Percentiles rank a stretch among this genome's conserved stretches.
Conservation (phyloP, 2,797 vertebrate genomes). For the Dendrocincla tyrannina region DNA sequence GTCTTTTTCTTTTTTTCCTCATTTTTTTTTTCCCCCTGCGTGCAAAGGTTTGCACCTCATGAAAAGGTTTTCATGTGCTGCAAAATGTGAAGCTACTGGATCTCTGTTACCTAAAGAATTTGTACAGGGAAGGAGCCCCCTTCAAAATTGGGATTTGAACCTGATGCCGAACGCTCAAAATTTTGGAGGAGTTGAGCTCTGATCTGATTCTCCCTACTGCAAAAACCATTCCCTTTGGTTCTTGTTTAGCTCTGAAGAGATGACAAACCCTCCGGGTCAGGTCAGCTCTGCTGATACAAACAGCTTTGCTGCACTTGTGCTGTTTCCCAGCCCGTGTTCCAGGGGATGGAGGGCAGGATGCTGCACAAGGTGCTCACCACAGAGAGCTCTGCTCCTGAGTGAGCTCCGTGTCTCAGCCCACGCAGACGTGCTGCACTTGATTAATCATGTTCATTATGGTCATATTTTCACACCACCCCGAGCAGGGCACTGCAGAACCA, state of each 20-base stretch:
- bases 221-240: neutral
- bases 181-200: neutral
- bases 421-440: neutral
- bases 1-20: accelerated
- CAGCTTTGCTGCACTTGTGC: neutral
- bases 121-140: neutral
- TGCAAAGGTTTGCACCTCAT: slow-evolving; percentile 7
- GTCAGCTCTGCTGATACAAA: neutral
- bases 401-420: neutral
- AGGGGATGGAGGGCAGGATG: neutral
- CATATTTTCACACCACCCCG: neutral
- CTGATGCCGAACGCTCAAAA: neutral
- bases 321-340: accelerated
- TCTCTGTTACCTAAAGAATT: neutral
- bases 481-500: neutral
- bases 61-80: neutral
- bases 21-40: accelerated
- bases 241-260: neutral
- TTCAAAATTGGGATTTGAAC: neutral
- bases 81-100: neutral
- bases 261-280: neutral
- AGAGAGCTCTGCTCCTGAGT: neutral
- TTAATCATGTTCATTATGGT: neutral
- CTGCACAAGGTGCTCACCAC: neutral
- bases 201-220: accelerated